Evolutionary conservation across 2,888 invertebrate species (phyloP).

Genomic region (Lamellibrachia satsuma): DNA sequence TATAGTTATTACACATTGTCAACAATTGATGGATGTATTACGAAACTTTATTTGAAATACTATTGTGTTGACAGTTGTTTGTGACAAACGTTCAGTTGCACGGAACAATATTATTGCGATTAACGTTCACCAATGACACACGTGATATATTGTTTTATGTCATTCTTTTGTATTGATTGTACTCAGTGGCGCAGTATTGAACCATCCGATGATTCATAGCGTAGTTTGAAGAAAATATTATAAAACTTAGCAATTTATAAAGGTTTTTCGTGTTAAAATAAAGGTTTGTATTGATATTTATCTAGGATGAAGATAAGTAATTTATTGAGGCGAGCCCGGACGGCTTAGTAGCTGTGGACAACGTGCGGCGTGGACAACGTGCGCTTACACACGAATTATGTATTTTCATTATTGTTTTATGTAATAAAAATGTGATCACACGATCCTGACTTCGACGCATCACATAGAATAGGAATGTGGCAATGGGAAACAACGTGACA

Average conservation of each 20-base stretch:
- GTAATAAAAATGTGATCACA: not conserved
- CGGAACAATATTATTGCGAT: not conserved
- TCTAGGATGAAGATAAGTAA: not conserved
- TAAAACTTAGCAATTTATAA: not conserved
- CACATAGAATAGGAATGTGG: not conserved
- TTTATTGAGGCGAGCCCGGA: conserved; percentile 1
- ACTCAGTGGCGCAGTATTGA: not conserved
- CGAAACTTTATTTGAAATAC: not conserved
- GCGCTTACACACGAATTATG: not conserved
- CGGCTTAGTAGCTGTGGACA: not conserved
- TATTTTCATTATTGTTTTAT: not conserved
- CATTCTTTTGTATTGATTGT: not conserved
- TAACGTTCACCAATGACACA: not conserved
- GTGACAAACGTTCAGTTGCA: no score
- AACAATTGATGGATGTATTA: not conserved
- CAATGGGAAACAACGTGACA: no score
- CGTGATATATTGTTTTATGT: not conserved
- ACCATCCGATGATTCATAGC: not conserved
- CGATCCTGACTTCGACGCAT: not conserved
- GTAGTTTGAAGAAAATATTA: not conserved
- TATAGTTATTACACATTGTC: not conserved
- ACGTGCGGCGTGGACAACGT: not conserved
- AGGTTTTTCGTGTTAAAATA: not conserved
- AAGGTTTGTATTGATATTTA: not conserved
- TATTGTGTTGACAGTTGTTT: no score